Conservation (phyloP, 2,113 vertebrate genomes). For the Poicephalus gulielmi region DNA sequence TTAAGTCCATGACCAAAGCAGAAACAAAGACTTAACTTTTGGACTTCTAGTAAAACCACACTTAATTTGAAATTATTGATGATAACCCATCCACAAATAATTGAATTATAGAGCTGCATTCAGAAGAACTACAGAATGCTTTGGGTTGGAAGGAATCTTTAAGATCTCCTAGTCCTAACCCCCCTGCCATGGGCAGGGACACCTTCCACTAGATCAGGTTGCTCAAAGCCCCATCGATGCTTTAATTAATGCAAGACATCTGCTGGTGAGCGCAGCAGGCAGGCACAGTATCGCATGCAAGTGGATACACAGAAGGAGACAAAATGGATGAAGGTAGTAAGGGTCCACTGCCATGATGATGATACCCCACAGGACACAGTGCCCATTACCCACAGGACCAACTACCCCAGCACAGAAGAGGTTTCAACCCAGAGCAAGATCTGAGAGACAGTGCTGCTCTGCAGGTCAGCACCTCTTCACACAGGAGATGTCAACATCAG, state of each 20-base stretch:
- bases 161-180: neutral
- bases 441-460: neutral
- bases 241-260: neutral
- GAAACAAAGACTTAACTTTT: neutral
- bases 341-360: accelerated
- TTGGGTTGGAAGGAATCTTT: neutral
- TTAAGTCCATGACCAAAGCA: neutral
- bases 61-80: neutral
- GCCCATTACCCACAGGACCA: neutral
- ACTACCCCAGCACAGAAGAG: neutral
- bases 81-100: neutral
- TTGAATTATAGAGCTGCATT: neutral
- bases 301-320: neutral
- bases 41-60: neutral
- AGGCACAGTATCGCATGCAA: neutral
- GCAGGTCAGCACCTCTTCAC: neutral
- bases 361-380: neutral
- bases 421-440: accelerated
- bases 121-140: neutral
- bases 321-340: neutral
- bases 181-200: neutral
- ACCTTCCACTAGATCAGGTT: neutral
- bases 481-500: neutral
- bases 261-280: neutral
- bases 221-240: neutral